Evolutionary conservation across 1,140 invertebrate genomes (phyloP), one percentile per base, ranked within the genome.

Genomic region (Cheumatopsyche charites): DNA sequence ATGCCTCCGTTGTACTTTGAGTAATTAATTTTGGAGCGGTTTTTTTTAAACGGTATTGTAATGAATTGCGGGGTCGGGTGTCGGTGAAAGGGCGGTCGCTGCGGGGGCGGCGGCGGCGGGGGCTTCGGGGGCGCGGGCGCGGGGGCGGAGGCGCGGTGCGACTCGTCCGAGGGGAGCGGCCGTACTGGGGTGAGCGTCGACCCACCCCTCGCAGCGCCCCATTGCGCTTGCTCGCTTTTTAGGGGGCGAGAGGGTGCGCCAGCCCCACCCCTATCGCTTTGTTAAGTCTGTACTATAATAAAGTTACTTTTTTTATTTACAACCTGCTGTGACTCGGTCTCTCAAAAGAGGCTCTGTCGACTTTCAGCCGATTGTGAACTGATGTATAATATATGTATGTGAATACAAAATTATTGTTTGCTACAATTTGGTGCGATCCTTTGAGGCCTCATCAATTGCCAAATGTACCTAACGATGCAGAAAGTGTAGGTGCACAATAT

Each of bases 1-100:
- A 76, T 76, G 43, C 74, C 74, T 69, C 74, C 74, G 74, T 76
- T 76, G 72, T 76, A 76, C 74, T 76, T 76, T 69, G 74, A 76
- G 72, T 72, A 76, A 73, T 76, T 76, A 76, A 76, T 76, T 70
- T 76, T 76, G 74, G 67, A 55, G 21, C 29, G 36, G 21, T 70
- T 70, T 45, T 43, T 41, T 42, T 62, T 58, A 21, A 58, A 58
- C 55, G 55, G 55, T 58, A 58, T 58, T 12, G 19, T 43, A 26
- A 11, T 41, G 29, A 41, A 17, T 63, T 58, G n/a, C 11, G 6
- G 6, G 3, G 7, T 23, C 19, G 52, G 52, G 2, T 26, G 7
- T 58, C 12, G 12, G 4, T 47, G 43, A 47, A 47, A n/a, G 15
- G 11, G 43, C 15, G 43, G 43, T 47, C 12, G 15, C 11, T 47